Evolutionary conservation across 2,797 vertebrate genomes (phyloP), one percentile per base, ranked within the genome.

Genomic region (Delichon dasypus): DNA sequence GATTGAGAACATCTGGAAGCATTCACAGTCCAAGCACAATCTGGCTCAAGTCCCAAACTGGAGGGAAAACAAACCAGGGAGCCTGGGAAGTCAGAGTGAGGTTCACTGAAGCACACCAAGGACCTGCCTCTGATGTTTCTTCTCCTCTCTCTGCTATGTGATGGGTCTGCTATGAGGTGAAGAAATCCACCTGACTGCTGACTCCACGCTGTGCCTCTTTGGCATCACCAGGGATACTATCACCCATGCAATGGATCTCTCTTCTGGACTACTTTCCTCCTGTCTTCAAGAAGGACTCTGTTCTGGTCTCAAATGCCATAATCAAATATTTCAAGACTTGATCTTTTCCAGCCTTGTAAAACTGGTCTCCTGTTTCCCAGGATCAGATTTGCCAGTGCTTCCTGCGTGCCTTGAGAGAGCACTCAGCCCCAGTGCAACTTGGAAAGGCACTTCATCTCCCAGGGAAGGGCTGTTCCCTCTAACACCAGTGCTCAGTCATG

Each of bases 1-100:
- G 92, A 72, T 55, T 90, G 80, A 74, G 80, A 95, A 95, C 94
- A 96, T 95, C 95, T 96, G 95, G 92, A 96, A 96, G 42, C 67
- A 82, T 79, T 96, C 86, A 90, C 32, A 82, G 83, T 53, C 67
- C 88, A 85, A 92, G 75, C 42, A 64, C 40, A 89, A 54, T 40
- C 86, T 85, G 60, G 71, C 86, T 60, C 71, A 90, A 90, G 72
- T 87, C 94, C 86, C 83, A 90, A 1, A 67, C 1, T n/a, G 16
- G 27, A 90, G 45, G 42, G 44, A 94, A 96, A 95, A 94, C 80
- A 93, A 93, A 91, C 60, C 45, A 76, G 67, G 64, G 78, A 93
- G 72, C 93, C 95, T n/a, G 0, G 87, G 94, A 95, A 96, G 65
- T 89, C 71, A 92, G 61, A 87, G 50, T 0, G 1, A 80, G 68